Evolutionary conservation across 2,113 vertebrate genomes (phyloP).

Genomic region (Andinoacara biseriatus): DNA sequence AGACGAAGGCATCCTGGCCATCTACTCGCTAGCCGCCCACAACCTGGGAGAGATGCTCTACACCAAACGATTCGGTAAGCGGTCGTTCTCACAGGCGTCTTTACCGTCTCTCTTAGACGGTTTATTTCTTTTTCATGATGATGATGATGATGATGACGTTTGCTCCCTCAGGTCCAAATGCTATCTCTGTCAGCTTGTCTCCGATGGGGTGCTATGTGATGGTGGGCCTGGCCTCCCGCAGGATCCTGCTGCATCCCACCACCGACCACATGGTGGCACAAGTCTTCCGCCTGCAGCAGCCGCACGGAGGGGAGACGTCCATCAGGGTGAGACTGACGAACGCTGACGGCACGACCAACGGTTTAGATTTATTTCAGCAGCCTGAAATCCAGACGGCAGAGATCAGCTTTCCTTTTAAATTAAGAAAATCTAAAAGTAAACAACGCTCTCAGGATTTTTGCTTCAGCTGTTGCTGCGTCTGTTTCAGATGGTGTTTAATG

Average conservation of each 20-base stretch:
- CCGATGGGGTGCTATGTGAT: slow-evolving; percentile 98
- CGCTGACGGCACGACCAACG: no score
- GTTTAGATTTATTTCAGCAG: background rate
- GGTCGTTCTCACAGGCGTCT: background rate
- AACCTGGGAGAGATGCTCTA: slow-evolving; percentile 99
- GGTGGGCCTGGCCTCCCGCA: slow-evolving; percentile 95
- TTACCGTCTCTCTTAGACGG: background rate
- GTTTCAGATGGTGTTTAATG: slow-evolving; percentile 95
- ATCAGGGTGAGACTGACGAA: slow-evolving; percentile 87
- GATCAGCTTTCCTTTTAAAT: no score
- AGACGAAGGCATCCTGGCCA: slow-evolving; percentile 95
- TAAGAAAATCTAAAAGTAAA: no score
- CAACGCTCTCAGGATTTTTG: background rate
- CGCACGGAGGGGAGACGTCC: slow-evolving; percentile 96
- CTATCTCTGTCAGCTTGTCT: slow-evolving; percentile 97
- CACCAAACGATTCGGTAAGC: slow-evolving; percentile 94
- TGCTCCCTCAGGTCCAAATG: slow-evolving; percentile 87
- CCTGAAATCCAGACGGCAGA: background rate
- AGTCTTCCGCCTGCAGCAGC: slow-evolving; percentile 98
- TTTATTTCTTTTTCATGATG: no score
- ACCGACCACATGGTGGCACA: slow-evolving; percentile 99
- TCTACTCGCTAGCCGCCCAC: slow-evolving; percentile 97
- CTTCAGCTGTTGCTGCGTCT: background rate
- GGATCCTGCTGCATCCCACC: slow-evolving; percentile 95
- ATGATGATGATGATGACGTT: background rate